These are phyloP conservation scores for Idaea straminata DNA, from an alignment of 2,888 invertebrate species.

Conservation along the genomic window DNA sequence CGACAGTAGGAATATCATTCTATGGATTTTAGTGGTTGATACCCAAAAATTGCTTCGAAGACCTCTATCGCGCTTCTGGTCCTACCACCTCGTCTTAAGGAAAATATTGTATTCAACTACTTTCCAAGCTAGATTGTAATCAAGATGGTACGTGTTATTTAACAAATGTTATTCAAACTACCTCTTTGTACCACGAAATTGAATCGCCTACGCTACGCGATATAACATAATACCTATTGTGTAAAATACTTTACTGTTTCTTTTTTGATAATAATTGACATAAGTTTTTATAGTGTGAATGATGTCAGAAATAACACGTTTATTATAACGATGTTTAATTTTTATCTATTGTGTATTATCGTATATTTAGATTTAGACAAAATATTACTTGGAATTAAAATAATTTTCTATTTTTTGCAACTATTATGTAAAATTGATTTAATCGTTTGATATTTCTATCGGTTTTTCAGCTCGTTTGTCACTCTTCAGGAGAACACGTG, in stretches of 20 bases:
- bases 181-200: slow-evolving; percentile 50
- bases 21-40: too few relatives aligned
- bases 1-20: too few relatives aligned
- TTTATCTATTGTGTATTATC: too few relatives aligned
- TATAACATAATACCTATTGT: slow-evolving; percentile 25
- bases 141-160: slow-evolving; percentile 46
- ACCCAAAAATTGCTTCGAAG: too few relatives aligned
- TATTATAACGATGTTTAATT: not conserved
- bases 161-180: slow-evolving; percentile 44
- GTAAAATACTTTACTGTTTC: slow-evolving; percentile 12
- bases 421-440: too few relatives aligned
- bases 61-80: too few relatives aligned
- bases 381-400: not conserved
- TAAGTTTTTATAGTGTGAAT: not conserved
- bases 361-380: not conserved
- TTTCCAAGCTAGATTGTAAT: slow-evolving; percentile 42
- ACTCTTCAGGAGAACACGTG: too few relatives aligned
- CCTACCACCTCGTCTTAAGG: not conserved
- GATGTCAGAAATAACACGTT: not conserved
- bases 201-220: slow-evolving; percentile 42
- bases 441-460: too few relatives aligned
- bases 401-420: not conserved
- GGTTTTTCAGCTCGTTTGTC: too few relatives aligned
- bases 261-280: slow-evolving; percentile 2
- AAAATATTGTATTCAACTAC: not conserved